Evolutionary conservation across 2,113 vertebrate genomes (phyloP), one percentile per base, ranked within the genome.

Genomic region (Tetrax tetrax): DNA sequence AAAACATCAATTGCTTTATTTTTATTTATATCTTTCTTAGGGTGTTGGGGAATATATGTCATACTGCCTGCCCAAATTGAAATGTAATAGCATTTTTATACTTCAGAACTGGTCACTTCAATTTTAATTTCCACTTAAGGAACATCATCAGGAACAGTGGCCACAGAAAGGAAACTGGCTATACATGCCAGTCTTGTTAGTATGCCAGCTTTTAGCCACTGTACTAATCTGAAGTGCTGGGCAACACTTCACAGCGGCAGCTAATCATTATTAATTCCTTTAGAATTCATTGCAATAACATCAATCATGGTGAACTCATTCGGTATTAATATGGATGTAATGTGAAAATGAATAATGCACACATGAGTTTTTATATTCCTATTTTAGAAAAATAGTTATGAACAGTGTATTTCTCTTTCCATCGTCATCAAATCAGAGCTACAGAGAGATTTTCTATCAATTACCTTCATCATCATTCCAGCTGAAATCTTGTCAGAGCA

Each of bases 401-500:
- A 98, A 98, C 98, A 97, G 96, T 87, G 96, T 97, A 97, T 98
- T 98, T 98, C 98, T 97, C 97, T 95, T 96, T 94, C 95, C 94
- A 89, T 97, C 79, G 87, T 97, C 79, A 38, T 97, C 97, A 97
- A 97, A 98, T 94, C 95, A 79, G 97, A 71, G 68, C 91, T 83
- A 97, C 96, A 1, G 1, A 97, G 97, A 98, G 96, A 95, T 89
- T 97, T 98, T 97, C 97, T 97, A 97, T 97, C 98, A 96, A 96
- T 98, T 98, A 99, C 99, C 99, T 98, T 98, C 93, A 97, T 98
- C 89, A 91, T 89, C 95, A 98, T 97, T 97, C 98, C 98, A 77
- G 98, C 94, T 83, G 98, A 99, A 95, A 98, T 97, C 96, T 97
- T 98, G 98, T 99, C 98, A 94, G 99, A 98, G 96, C 99, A 99